phyloP scores from a whole-genome alignment of 2,888 invertebrate species.

The Trachelus iudaicus region DNA sequence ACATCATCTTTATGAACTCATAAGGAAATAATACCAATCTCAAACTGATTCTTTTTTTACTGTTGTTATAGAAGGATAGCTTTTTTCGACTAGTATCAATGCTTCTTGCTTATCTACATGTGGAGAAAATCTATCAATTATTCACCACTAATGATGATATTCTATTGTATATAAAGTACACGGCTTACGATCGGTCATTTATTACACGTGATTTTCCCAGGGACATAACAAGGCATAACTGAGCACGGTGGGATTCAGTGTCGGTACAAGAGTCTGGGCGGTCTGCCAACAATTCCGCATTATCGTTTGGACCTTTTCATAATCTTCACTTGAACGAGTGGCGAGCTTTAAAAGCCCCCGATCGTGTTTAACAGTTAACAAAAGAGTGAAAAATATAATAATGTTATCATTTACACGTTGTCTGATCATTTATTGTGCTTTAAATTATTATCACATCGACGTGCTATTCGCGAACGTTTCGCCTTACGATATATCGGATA shows the following conservation, averaged over 20 bases:
- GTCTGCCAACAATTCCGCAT: neutral
- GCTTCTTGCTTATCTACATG: neutral
- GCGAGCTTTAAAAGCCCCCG: neutral
- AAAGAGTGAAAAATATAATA: neutral
- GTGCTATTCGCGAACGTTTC: neutral
- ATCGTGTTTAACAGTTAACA: neutral
- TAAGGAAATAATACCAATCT: neutral
- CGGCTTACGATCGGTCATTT: neutral
- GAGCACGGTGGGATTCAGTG: neutral
- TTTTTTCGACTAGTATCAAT: neutral
- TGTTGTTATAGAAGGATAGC: neutral
- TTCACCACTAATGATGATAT: neutral
- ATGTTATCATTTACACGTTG: neutral
- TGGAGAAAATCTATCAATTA: neutral
- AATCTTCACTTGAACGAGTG: neutral
- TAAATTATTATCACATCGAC: neutral
- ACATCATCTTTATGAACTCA: neutral
- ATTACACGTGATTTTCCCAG: neutral
- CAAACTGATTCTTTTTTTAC: neutral
- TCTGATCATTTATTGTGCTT: neutral
- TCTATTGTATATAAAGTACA: neutral
- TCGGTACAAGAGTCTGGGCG: neutral
- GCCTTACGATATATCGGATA: neutral
- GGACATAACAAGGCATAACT: neutral
- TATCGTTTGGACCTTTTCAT: neutral